Percentiles rank a stretch among this genome's conserved stretches.
These are phyloP conservation scores for Diloba caeruleocephala DNA, from an alignment of 2,888 invertebrate genomes.

Conservation along the genomic window DNA sequence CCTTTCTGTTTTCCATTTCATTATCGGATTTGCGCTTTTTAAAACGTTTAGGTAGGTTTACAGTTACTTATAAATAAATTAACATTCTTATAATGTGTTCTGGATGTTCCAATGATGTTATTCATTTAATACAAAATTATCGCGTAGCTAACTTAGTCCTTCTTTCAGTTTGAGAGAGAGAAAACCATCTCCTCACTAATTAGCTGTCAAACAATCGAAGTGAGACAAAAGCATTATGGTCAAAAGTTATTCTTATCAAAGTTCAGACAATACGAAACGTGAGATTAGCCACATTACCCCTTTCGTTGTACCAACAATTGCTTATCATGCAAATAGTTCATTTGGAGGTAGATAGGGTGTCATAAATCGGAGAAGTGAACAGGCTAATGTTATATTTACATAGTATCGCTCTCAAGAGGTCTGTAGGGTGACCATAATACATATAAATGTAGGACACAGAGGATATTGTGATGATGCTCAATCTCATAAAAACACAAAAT, in stretches of 20 bases:
- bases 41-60: slow-evolving; percentile 49
- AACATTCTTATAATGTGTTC: too few relatives aligned
- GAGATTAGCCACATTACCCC: not conserved
- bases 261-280: too few relatives aligned
- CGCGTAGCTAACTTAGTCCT: not conserved
- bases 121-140: slow-evolving; percentile 22
- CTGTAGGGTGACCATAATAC: slow-evolving; percentile 38
- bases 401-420: slow-evolving; percentile 67
- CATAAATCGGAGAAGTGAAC: slow-evolving; percentile 55
- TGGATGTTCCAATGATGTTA: too few relatives aligned
- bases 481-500: too few relatives aligned
- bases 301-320: slow-evolving; percentile 2
- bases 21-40: slow-evolving; percentile 62
- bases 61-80: too few relatives aligned
- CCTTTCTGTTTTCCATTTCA: slow-evolving; percentile 65
- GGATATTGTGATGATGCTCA: slow-evolving; percentile 31
- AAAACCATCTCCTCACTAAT: too few relatives aligned
- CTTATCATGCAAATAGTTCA: slow-evolving; percentile 38
- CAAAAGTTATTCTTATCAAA: too few relatives aligned
- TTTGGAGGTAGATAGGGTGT: slow-evolving; percentile 33
- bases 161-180: not conserved
- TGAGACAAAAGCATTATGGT: not conserved
- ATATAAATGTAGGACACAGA: slow-evolving; percentile 17
- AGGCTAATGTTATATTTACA: slow-evolving; percentile 76
- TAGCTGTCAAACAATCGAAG: not conserved